Base-by-base conservation (phyloP, 2,888 invertebrate genomes). In the Baccha elongata region DNA sequence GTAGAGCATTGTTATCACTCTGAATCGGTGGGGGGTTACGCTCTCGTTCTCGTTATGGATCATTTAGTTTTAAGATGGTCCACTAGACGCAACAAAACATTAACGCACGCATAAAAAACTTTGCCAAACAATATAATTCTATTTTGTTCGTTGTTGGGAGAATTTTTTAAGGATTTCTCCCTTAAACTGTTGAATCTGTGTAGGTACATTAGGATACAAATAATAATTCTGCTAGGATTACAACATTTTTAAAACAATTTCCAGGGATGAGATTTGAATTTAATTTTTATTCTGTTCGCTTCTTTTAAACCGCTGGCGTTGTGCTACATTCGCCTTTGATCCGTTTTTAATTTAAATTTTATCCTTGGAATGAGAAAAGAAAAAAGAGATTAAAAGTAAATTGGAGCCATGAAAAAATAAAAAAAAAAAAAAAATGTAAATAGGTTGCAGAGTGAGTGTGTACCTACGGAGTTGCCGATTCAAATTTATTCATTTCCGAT, bases 341-440 rank as follows among this genome's bases (percentile, higher is more conserved):
- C 83, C 83, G 58, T 83, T 83, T 83, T 83, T 83, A 83, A 83
- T 83, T 83, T 83, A 64, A 83, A 83, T 73, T 58, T 83, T 40
- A 37, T 40, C 46, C 72, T 35, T 55, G 42, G 64, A 29, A 55
- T 23, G 60, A 64, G 48, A 26, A 37, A 21, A 37, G 21, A 19
- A 10, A 50, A 64, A 76, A 73, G 78, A 83, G 78, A 83, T 83
- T 83, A 83, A 83, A 83, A 83, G 73, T 78, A 83, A 78, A 78
- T 78, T 83, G 83, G 72, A 73, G 78, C 62, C 64, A 58, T 15
- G 58, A 40, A 40, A 23, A 50, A 71, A 40, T 3, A 44, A 23
- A 37, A 11, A 32, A 48, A 13, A 29, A 55, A 29, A 40, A 15
- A 17, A 29, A n/a, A 71, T 29, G 37, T 62, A 78, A 73, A 78